These are phyloP conservation scores for Haliclona indistincta DNA, from an alignment of 37 sponge, comb jelly and placozoan species.

Conservation along the genomic window DNA sequence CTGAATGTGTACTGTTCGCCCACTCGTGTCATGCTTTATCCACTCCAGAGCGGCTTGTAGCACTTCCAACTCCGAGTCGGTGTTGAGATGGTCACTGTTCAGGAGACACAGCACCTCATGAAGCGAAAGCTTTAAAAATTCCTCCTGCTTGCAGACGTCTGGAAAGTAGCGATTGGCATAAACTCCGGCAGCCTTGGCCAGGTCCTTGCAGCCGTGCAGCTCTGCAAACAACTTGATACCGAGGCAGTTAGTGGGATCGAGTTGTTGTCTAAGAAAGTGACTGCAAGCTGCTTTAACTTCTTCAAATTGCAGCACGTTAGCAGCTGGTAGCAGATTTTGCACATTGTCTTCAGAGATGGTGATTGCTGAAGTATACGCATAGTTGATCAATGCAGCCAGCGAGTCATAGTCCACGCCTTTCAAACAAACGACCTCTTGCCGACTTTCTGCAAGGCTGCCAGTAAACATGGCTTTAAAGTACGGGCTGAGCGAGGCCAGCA, in stretches of 20 bases:
- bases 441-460: conserved; percentile 54
- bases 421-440: conserved; percentile 25
- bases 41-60: conserved; percentile 51
- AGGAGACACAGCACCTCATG: conserved; percentile 27
- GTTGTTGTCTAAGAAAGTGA: conserved; percentile 33
- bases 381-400: conserved; percentile 39
- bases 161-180: conserved; percentile 46
- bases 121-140: conserved; percentile 29
- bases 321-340: conserved; percentile 55
- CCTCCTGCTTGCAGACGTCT: conserved; percentile 41
- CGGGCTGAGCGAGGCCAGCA: conserved; percentile 81
- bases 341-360: conserved; percentile 57
- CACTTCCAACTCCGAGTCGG: conserved; percentile 42
- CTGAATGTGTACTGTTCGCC: background rate
- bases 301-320: conserved; percentile 55
- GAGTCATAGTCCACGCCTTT: conserved; percentile 40
- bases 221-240: conserved; percentile 66
- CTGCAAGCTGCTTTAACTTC: conserved; percentile 46
- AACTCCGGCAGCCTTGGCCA: conserved; percentile 24
- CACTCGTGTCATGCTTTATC: conserved; percentile 26
- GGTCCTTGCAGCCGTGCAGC: conserved; percentile 40
- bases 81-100: conserved; percentile 33
- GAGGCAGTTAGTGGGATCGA: conserved; percentile 65
- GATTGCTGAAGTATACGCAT: conserved; percentile 48
- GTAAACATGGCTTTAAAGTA: conserved; percentile 93